These are phyloP conservation scores for Pampus argenteus DNA, from an alignment of 2,797 vertebrate genomes.

Conservation along the genomic window DNA sequence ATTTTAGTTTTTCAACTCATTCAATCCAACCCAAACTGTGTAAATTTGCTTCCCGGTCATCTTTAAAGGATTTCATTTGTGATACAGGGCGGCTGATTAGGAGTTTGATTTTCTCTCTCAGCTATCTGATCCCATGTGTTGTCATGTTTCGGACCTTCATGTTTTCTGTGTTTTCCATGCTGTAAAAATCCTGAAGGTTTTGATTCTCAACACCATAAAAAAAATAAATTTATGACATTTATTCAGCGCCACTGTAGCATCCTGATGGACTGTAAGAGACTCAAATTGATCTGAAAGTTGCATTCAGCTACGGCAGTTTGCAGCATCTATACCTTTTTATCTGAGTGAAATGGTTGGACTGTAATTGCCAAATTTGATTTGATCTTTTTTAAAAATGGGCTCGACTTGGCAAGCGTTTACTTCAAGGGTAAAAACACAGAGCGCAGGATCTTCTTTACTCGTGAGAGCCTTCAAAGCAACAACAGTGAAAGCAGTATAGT, in stretches of 20 bases:
- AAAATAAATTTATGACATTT: no score
- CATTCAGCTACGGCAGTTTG: not conserved
- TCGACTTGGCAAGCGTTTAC: not conserved
- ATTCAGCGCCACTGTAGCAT: no score
- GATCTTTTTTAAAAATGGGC: not conserved
- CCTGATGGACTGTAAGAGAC: no score
- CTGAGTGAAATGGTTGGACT: not conserved
- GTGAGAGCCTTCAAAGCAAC: conserved; percentile 4
- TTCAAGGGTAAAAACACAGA: not conserved
- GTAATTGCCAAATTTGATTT: not conserved
- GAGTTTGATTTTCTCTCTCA: conserved; percentile 40
- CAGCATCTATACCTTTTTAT: not conserved
- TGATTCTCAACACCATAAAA: no score
- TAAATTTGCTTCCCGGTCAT: conserved; percentile 39
- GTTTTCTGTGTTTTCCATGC: conserved; percentile 29
- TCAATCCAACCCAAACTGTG: conserved; percentile 37
- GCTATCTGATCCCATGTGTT: conserved; percentile 38
- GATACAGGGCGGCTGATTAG: conserved; percentile 38
- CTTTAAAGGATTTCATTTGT: conserved; percentile 30
- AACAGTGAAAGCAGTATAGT: not conserved
- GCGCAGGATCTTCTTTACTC: not conserved
- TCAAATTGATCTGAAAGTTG: no score
- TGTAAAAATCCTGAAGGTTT: no score
- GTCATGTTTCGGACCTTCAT: conserved; percentile 37
- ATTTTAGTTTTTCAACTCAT: conserved; percentile 24